Conservation (phyloP, 2,113 vertebrate species). For the Cryptotis parvus region DNA sequence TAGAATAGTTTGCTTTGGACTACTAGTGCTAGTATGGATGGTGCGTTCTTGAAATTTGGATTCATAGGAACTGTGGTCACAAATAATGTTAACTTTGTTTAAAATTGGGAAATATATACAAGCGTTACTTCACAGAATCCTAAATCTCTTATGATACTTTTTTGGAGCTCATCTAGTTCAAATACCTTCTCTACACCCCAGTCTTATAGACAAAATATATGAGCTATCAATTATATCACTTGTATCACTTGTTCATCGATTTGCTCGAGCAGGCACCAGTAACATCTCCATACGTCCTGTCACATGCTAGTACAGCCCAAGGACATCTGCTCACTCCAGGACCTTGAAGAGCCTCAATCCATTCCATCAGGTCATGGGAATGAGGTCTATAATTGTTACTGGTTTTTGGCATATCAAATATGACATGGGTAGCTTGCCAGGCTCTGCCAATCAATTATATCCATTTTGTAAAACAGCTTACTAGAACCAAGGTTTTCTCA, state of each 20-base stretch:
- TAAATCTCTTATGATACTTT: background rate
- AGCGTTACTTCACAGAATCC: background rate
- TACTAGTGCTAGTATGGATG: background rate
- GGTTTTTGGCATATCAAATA: too few species aligned
- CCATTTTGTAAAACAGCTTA: background rate
- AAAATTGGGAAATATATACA: background rate
- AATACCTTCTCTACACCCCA: background rate
- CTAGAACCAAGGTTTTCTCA: background rate
- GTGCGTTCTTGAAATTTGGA: background rate
- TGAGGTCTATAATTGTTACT: too few species aligned
- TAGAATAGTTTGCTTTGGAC: background rate
- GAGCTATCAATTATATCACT: background rate
- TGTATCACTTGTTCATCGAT: too few species aligned
- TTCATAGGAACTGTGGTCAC: too few species aligned
- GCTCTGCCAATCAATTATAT: background rate
- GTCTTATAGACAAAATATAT: too few species aligned
- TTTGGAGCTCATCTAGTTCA: background rate
- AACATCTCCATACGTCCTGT: too few species aligned
- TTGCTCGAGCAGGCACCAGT: too few species aligned
- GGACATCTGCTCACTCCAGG: too few species aligned
- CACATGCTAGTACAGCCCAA: too few species aligned
- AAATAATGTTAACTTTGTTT: background rate
- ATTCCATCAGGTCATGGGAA: too few species aligned
- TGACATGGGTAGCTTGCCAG: too few species aligned
- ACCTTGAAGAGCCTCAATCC: too few species aligned